A percentile compares a stretch with the other conserved stretches of the same genome.
phyloP scores from a whole-genome alignment of 2,797 vertebrate genomes.

The Caiman crocodilus region DNA sequence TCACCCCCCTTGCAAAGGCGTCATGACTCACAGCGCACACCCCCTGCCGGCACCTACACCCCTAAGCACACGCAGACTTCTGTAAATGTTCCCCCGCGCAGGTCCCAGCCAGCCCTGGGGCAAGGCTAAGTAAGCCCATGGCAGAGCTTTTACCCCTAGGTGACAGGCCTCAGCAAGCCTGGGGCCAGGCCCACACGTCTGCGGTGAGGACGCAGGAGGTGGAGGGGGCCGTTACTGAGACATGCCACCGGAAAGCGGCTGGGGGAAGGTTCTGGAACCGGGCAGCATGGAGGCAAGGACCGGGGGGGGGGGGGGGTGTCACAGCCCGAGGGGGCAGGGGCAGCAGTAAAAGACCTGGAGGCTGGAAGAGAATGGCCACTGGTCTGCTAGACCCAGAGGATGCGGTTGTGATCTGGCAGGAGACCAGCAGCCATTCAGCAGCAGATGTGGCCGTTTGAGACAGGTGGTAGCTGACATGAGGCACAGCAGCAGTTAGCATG shows the following conservation, averaged over 20 bases:
- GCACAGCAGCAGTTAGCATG: background rate
- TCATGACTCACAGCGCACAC: background rate
- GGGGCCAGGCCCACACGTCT: background rate
- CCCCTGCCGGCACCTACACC: background rate
- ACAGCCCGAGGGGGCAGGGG: background rate
- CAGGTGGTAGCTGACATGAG: background rate
- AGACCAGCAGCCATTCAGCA: background rate
- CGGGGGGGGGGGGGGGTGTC: no score
- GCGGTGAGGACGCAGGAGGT: no score
- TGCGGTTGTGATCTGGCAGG: background rate
- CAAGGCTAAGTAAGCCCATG: background rate
- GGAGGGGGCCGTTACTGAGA: background rate
- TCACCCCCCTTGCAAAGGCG: background rate
- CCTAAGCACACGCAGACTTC: background rate
- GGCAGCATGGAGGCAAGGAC: fast-evolving
- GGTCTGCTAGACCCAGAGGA: background rate
- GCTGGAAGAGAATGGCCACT: background rate
- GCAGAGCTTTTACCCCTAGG: background rate
- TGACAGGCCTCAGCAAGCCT: background rate
- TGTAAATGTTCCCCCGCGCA: background rate
- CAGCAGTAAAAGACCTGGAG: background rate
- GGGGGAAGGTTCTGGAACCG: background rate
- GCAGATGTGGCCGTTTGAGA: background rate
- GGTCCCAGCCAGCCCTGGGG: background rate
- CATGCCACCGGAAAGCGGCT: background rate